These are phyloP conservation scores for Neotoma lepida DNA, from an alignment of 2,113 vertebrate species.

Conservation along the genomic window DNA sequence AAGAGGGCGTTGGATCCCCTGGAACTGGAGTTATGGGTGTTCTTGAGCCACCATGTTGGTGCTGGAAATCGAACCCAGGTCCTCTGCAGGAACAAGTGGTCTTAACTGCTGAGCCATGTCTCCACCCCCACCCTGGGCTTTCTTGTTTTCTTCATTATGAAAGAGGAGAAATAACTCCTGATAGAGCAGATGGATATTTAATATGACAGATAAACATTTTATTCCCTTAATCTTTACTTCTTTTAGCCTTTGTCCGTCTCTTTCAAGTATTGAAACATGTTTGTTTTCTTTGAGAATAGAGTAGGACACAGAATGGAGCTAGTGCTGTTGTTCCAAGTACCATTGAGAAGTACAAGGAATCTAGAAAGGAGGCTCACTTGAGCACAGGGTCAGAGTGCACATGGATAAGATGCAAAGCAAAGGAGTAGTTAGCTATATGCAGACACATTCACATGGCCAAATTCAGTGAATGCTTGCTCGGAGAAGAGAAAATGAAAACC, in stretches of 20 bases:
- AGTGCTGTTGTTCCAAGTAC: neutral
- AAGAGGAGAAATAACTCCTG: neutral
- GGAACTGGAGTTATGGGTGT: neutral
- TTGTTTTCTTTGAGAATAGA: constrained; percentile 21
- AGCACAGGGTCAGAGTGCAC: neutral
- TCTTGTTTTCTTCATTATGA: constrained; percentile 2
- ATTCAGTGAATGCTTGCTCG: neutral
- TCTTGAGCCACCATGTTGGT: neutral
- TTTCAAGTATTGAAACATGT: neutral
- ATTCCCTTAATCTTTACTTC: neutral
- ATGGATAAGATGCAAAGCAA: neutral
- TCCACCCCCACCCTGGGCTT: neutral
- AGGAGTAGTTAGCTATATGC: neutral
- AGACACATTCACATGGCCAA: neutral
- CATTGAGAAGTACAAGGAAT: constrained; percentile 5
- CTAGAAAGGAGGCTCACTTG: neutral
- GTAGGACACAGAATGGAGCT: neutral
- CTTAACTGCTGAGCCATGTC: neutral
- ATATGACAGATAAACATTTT: neutral
- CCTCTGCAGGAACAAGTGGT: neutral
- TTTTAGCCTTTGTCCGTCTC: constrained; percentile 3
- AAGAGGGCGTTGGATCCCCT: neutral
- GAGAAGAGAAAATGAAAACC: neutral
- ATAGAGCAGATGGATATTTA: neutral
- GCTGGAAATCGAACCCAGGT: neutral